A percentile compares a stretch with the other conserved stretches of the same genome.
Evolutionary conservation across 2,888 invertebrate genomes (phyloP).

Genomic region (Leptinotarsa haldemani): DNA sequence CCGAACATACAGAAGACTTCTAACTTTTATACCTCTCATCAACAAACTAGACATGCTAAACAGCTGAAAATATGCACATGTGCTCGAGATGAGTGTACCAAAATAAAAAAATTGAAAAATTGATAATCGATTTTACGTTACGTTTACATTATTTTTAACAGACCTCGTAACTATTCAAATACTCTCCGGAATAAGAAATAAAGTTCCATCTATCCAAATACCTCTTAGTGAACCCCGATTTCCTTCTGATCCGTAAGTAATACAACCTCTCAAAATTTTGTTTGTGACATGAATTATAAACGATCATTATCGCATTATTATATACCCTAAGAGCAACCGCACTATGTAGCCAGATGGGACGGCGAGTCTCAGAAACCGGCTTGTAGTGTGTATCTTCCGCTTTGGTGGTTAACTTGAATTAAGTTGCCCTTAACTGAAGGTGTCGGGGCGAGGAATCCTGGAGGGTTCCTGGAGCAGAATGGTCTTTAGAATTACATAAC

Average conservation of each 20-base stretch:
- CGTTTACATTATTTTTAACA: too few relatives aligned
- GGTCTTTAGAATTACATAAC: neutral
- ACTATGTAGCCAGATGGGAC: constrained; percentile 8
- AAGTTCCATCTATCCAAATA: neutral
- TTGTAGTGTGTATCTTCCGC: neutral
- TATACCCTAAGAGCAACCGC: neutral
- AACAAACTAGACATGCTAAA: too few relatives aligned
- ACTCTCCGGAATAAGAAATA: too few relatives aligned
- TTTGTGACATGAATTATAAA: neutral
- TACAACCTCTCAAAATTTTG: neutral
- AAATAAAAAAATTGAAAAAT: too few relatives aligned
- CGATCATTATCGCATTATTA: constrained; percentile 9
- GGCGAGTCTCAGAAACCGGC: neutral
- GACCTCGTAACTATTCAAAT: too few relatives aligned
- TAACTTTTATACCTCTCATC: too few relatives aligned
- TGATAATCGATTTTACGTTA: too few relatives aligned
- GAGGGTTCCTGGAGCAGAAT: neutral
- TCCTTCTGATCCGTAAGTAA: neutral
- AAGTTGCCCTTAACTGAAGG: neutral
- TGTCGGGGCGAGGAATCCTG: neutral
- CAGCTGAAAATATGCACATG: too few relatives aligned
- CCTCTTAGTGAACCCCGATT: neutral
- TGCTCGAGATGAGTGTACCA: too few relatives aligned
- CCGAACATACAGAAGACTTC: too few relatives aligned
- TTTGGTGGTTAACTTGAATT: constrained; percentile 10